phyloP scores from a whole-genome alignment of 1,140 invertebrate genomes.

The Papilio glaucus region DNA sequence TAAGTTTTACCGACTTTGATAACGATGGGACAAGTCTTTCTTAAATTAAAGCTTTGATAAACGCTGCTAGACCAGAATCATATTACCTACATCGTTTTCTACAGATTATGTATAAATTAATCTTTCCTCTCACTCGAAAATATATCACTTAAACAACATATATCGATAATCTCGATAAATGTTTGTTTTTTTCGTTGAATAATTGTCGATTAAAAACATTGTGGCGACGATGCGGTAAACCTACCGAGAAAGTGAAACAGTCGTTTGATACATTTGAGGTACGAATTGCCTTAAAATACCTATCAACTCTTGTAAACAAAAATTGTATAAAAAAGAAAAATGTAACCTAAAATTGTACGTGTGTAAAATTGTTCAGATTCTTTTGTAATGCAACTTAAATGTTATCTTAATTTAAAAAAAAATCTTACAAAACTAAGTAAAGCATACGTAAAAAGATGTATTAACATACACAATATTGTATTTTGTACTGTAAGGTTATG shows the following conservation, averaged over 20 bases:
- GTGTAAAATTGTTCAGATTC: conserved; percentile 57
- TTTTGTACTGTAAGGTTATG: conserved; percentile 81
- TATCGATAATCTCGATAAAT: too few relatives aligned
- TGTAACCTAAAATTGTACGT: conserved; percentile 66
- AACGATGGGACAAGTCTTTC: conserved; percentile 61
- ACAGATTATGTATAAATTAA: too few relatives aligned
- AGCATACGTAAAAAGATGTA: conserved; percentile 76
- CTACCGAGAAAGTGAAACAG: conserved; percentile 49
- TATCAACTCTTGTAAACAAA: conserved; percentile 67
- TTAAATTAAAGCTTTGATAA: conserved; percentile 62
- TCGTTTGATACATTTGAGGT: conserved; percentile 67
- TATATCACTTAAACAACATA: too few relatives aligned
- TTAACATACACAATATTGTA: conserved; percentile 73
- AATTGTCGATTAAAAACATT: too few relatives aligned
- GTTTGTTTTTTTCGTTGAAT: too few relatives aligned
- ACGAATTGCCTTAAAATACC: conserved; percentile 65
- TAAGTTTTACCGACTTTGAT: conserved; percentile 50
- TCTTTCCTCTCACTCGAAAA: neutral
- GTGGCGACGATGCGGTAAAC: conserved; percentile 14
- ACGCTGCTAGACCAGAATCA: conserved; percentile 44
- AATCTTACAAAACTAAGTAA: conserved; percentile 75
- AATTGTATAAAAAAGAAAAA: conserved; percentile 55
- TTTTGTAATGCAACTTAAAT: conserved; percentile 48
- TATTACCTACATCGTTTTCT: neutral
- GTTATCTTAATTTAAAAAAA: conserved; percentile 58